Conservation (phyloP, 2,888 invertebrate genomes). For the Heliconius erato region DNA sequence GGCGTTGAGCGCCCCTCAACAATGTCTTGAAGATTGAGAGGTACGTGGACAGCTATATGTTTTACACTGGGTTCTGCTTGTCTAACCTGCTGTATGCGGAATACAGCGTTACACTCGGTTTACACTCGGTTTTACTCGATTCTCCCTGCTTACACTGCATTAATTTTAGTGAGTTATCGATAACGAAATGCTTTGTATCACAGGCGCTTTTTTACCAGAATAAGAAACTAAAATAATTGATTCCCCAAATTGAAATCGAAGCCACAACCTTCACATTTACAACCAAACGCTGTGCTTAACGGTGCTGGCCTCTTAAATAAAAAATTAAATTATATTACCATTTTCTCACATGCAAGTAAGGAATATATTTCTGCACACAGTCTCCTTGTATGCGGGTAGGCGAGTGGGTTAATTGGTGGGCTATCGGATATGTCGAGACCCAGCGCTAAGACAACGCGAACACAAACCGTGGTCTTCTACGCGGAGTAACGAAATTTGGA, state of each 20-base stretch:
- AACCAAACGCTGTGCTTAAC: neutral
- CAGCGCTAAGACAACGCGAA: slow-evolving; percentile 54
- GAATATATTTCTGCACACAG: neutral
- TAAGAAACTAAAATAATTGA: neutral
- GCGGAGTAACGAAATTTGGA: slow-evolving; percentile 37
- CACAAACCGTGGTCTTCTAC: slow-evolving; percentile 39
- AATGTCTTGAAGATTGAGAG: too few relatives aligned
- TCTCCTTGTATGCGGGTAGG: slow-evolving; percentile 36
- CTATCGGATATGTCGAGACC: slow-evolving; percentile 63
- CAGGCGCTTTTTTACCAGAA: too few relatives aligned
- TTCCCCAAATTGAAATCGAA: neutral
- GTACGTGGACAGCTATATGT: too few relatives aligned
- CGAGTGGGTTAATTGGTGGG: slow-evolving; percentile 65
- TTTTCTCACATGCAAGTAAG: neutral
- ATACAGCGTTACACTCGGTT: too few relatives aligned
- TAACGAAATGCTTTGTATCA: too few relatives aligned
- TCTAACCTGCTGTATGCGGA: too few relatives aligned
- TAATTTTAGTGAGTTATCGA: too few relatives aligned
- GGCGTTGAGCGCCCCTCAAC: too few relatives aligned
- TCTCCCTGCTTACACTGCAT: too few relatives aligned
- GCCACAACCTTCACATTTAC: neutral
- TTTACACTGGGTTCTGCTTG: too few relatives aligned
- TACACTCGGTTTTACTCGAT: too few relatives aligned
- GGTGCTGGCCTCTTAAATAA: neutral
- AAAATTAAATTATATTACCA: neutral